Base-by-base conservation (phyloP, 2,888 invertebrate species). In the Stomorhina lunata region DNA sequence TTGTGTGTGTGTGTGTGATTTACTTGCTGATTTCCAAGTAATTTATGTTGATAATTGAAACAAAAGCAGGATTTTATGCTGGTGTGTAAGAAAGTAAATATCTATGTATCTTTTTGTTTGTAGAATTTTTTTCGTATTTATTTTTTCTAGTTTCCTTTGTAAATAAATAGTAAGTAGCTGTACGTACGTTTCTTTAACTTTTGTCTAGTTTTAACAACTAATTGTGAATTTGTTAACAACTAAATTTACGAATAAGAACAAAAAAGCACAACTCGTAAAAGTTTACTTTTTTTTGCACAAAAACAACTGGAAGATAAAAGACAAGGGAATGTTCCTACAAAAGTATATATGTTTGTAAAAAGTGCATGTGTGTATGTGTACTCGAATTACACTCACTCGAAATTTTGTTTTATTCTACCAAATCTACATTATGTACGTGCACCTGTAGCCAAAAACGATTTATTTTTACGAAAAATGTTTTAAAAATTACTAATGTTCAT, bases 201-300 rank as follows among this genome's bases (percentile, higher is more conserved):
- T 75, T 71, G 55, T 69, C 40, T 72, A 78, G 55, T 81, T 73
- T 80, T 53, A 61, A 63, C 73, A 65, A 71, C 81, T 81, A 76
- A 81, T 81, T 81, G 81, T 63, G 69, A 75, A 80, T 80, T 80
- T 80, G 80, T 81, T 76, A 81, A 81, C 76, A 81, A 81, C 59
- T 57, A 20, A 81, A 81, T 76, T 59, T 71, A 27, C 48, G 9
- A 37, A 65, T 66, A 9, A 32, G 40, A 9, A 69, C n/a, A 29
- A 50, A 50, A 50, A 25, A 22, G n/a, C n/a, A 17, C 27, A 57
- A 17, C n/a, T 57, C 45, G 57, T 25, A 20, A 7, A 63, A 53
- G 34, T 32, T 57, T 65, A 48, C 48, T 48, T 32, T 53, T 22
- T 37, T 22, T 15, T 15, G 10, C 27, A 59, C 45, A 22, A 22